Conservation (phyloP, 2,113 vertebrate species). For the Onychorhynchus coronatus region DNA sequence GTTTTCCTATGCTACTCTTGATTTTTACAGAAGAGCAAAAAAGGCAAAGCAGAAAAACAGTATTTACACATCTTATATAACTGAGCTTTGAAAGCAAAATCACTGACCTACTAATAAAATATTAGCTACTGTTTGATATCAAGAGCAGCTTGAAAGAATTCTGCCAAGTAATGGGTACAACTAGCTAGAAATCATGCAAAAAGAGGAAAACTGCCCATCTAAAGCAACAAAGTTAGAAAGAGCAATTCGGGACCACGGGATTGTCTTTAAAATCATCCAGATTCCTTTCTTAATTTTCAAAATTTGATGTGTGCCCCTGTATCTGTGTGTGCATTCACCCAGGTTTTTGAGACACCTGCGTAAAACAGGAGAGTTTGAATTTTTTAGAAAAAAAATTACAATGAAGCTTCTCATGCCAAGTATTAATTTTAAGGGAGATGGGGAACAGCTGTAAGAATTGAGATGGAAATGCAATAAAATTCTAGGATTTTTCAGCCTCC, state of each 20-base stretch:
- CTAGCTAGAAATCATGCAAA: not conserved
- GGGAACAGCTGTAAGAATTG: not conserved
- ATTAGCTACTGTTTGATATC: not conserved
- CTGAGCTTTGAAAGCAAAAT: not conserved
- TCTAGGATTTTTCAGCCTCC: not conserved
- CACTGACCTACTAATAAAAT: not conserved
- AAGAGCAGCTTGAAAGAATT: not conserved
- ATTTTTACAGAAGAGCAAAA: not conserved
- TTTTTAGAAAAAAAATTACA: not conserved
- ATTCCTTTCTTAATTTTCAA: not conserved
- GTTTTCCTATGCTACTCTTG: not conserved
- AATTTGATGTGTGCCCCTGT: rapidly evolving
- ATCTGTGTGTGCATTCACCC: not conserved
- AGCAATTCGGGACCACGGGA: not conserved
- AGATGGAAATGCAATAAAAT: not conserved
- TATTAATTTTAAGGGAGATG: not conserved
- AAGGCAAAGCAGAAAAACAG: not conserved
- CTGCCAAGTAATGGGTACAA: not conserved
- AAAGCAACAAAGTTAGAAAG: not conserved
- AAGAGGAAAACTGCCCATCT: not conserved
- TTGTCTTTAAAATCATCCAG: not conserved
- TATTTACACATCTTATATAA: not conserved
- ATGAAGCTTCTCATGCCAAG: not conserved
- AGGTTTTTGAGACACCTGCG: not conserved
- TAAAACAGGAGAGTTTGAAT: not conserved